Percentiles rank a stretch among this genome's conserved stretches.
Conservation (phyloP, 1,140 invertebrate species). For the Drosophila dunni region DNA sequence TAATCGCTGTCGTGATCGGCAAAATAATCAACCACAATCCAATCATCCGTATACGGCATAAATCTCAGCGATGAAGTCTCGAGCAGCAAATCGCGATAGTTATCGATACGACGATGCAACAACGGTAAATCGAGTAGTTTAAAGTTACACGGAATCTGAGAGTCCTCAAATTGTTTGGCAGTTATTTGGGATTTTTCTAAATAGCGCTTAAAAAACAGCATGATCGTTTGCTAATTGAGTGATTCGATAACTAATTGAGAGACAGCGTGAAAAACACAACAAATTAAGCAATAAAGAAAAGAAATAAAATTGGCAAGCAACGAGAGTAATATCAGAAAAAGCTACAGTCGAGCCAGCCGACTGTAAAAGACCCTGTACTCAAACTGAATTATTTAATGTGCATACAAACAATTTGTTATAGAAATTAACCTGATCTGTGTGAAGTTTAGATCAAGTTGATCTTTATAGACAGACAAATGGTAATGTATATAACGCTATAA, state of each 20-base stretch:
- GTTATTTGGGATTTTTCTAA: constrained; percentile 75
- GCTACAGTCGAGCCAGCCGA: background rate
- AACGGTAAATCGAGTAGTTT: constrained; percentile 74
- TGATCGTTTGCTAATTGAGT: constrained; percentile 15
- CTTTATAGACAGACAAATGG: no score
- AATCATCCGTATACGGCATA: constrained; percentile 69
- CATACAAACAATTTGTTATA: no score
- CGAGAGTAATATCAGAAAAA: background rate
- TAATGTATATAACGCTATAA: no score
- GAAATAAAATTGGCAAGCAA: constrained; percentile 42
- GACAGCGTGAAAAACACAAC: background rate
- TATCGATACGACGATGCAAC: constrained; percentile 57
- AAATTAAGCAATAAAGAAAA: constrained; percentile 7
- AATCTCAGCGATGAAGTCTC: constrained; percentile 62
- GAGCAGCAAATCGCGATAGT: constrained; percentile 64
- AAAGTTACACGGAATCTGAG: constrained; percentile 72
- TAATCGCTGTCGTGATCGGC: constrained; percentile 77
- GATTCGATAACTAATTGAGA: constrained; percentile 27
- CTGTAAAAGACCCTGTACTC: background rate
- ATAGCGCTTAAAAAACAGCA: constrained; percentile 82
- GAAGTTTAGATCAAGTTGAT: no score
- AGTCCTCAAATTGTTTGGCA: constrained; percentile 68
- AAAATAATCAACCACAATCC: constrained; percentile 81
- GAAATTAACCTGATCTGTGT: background rate
- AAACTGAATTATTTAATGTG: no score